Evolutionary conservation across 2,888 invertebrate genomes (phyloP), one percentile per base, ranked within the genome.

Genomic region (Chelonus formosanus): DNA sequence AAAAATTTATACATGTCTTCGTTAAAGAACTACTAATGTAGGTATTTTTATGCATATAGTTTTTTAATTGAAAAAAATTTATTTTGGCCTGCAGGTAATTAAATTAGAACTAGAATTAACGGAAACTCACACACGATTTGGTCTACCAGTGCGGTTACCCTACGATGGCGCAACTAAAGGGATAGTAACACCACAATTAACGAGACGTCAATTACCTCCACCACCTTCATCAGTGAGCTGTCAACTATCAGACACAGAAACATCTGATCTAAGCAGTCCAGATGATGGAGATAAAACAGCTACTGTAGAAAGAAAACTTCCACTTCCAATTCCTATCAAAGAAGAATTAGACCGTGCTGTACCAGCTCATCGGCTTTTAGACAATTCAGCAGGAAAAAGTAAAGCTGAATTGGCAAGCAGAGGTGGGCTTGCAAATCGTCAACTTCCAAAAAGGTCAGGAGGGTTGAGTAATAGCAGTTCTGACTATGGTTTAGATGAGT

Each of bases 101-200:
- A 79, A 79, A 10, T 71, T 83, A 64, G 83, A 83, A 65, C 76
- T 82, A 34, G 82, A 82, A 68, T 70, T 83, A 57, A 83, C 82
- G 80, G 95, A 95, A 80, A 95, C 95, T 0, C 96, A 96, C 83
- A 90, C 92, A 78, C 92, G 92, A 81, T 96, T 95, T 2, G 96
- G 96, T 4, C 88, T 96, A 67, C 93, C 94, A 0, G 90, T 92
- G 65, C 90, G 90, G 80, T 85, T 95, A 78, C 94, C 94, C 4
- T 93, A 93, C 78, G 94, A 94, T 74, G 89, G 88, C 79, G 89
- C 92, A 61, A 91, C 90, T 8, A 86, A 91, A 36, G 90, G 92
- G 66, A 88, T 90, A 73, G 86, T 92, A 66, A 93, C 93, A 3
- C 93, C 93, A 35, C 92, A 92, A 75, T 87, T 92, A 84, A 89